Evolutionary conservation across 2,797 vertebrate genomes (phyloP), one percentile per base, ranked within the genome.

Genomic region (Sebastes steindachneri): DNA sequence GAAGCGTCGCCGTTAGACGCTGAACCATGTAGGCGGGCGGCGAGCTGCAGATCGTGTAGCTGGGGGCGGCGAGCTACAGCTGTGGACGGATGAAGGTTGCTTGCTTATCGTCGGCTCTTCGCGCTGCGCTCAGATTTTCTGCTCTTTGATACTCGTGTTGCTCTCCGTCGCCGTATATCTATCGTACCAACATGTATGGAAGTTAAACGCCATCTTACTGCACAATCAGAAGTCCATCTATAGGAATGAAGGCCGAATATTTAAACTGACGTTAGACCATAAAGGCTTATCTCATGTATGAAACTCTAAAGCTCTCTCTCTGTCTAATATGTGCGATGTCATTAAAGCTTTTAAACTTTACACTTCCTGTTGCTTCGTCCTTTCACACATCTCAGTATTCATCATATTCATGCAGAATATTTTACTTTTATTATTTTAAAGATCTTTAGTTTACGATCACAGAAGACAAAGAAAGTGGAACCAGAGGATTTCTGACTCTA

Each of bases 81-180:
- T 48, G 45, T 17, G 45, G 45, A 48, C 45, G 3, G 45, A 95
- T 95, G 95, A 72, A 84, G 96, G 96, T 96, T 95, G 96, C 95
- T 96, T 96, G 97, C 97, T 97, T 93, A 92, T 96, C 93, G 92
- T 95, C 15, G 21, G 57, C 96, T 96, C 90, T 95, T 58, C 7
- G 45, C 96, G 96, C 96, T 96, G 95, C 92, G 90, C 96, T 82
- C 45, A 57, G 68, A 65, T 68, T 80, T 77, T 62, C 96, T 95
- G 97, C 97, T 98, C 88, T 98, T 97, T 97, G 97, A 97, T 97
- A 98, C 97, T 96, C 96, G 96, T 97, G 97, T 80, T 95, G 97
- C 97, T 96, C 95, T 96, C 95, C 95, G 96, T 98, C 96, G 96
- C 97, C 96, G 97, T 97, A 96, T 97, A 96, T 96, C 95, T 96